A percentile compares a stretch with the other conserved stretches of the same genome.
Evolutionary conservation across 2,797 vertebrate genomes (phyloP).

Genomic region (Sebastes goodei): DNA sequence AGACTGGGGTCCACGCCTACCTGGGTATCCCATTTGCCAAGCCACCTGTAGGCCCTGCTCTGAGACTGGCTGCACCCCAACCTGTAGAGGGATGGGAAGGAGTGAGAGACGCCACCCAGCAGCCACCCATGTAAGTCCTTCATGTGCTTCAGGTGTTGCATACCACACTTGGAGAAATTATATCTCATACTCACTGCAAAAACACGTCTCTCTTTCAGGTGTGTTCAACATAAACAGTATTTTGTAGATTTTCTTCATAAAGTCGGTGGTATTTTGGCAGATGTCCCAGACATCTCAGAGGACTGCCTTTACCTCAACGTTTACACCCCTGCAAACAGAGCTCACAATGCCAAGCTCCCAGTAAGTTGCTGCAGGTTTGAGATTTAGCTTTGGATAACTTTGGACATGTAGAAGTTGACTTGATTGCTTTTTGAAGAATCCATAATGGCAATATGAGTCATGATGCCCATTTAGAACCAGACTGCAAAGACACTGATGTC

Average conservation of each 20-base stretch:
- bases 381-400: too few species aligned
- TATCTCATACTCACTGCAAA: rapidly evolving
- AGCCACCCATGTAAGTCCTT: conserved; percentile 73
- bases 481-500: too few species aligned
- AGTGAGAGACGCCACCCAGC: conserved; percentile 72
- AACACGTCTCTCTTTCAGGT: conserved; percentile 54
- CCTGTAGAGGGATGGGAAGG: conserved; percentile 75
- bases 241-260: rapidly evolving
- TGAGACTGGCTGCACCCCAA: conserved; percentile 77
- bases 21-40: conserved; percentile 81
- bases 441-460: not conserved
- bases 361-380: conserved; percentile 54
- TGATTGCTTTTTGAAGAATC: not conserved
- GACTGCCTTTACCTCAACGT: conserved; percentile 86
- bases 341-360: conserved; percentile 69
- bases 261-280: rapidly evolving
- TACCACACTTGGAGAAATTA: not conserved
- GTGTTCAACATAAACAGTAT: conserved; percentile 53
- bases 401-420: too few species aligned
- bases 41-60: conserved; percentile 74
- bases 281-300: conserved; percentile 73
- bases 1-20: conserved; percentile 71
- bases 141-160: not conserved
- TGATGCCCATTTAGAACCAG: not conserved
- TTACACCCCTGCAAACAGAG: conserved; percentile 76